Base-by-base conservation (phyloP, 2,888 invertebrate genomes). In the Lobophora halterata region DNA sequence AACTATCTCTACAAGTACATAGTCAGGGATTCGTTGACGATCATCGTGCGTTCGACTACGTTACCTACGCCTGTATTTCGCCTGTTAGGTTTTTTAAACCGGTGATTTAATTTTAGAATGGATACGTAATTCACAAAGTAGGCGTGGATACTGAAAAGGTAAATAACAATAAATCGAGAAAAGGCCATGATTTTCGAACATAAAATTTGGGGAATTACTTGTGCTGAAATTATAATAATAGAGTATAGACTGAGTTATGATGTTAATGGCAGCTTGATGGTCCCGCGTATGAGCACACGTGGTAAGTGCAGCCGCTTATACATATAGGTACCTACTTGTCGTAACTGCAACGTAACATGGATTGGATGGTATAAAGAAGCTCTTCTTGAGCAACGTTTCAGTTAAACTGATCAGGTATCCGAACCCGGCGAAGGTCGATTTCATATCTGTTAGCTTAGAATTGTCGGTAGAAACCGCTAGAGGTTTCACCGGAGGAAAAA, bases 401-500 rank as follows among this genome's bases (percentile, higher is more conserved):
- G 37, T 47, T 41, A 52, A 60, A 50, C 52, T 51, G 58, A 58
- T 58, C 53, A 55, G 52, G 58, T 61, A 61, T 63, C 55, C 57
- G 8, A 5, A 3, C 11, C 45, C 38, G 30, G 30, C 38, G 62
- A 72, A 71, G 69, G 69, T 59, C 65, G 68, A 63, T 68, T 69
- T 65, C 58, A 53, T 55, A 52, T 53, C 44, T 53, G 56, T 47
- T 42, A 55, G 49, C 50, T 52, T 54, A 38, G 48, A 53, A 55
- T 47, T 44, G 19, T 39, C 49, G 26, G 20, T 13, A 49, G 55
- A 49, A 57, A 58, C 58, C 54, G 54, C 54, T 52, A 49, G 30
- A 33, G 52, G 61, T 63, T 65, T 64, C 63, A 55, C 61, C 52
- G 52, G 48, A 39, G 25, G 54, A 65, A 70, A 70, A 65, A 66